Evolutionary conservation across 2,888 invertebrate genomes (phyloP).

Genomic region (Chrysina gloriosa): DNA sequence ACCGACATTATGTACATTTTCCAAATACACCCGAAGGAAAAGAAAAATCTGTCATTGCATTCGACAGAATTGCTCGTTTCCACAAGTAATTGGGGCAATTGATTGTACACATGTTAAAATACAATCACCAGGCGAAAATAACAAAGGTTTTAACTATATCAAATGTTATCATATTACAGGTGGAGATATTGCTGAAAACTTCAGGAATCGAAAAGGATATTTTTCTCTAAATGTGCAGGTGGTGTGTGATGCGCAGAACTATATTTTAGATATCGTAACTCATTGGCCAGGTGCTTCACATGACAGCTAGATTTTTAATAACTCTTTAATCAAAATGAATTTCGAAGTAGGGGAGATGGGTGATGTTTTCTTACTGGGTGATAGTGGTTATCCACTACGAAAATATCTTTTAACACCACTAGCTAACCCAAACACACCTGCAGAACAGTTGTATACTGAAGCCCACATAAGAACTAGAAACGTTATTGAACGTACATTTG

Average conservation of each 20-base stretch:
- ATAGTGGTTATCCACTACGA: not conserved
- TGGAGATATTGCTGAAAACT: constrained; percentile 52
- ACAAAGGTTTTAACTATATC: too few relatives aligned
- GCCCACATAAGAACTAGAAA: too few relatives aligned
- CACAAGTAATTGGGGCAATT: too few relatives aligned
- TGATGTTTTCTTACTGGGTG: not conserved
- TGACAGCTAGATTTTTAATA: not conserved
- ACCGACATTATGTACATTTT: constrained; percentile 5
- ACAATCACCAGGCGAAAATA: too few relatives aligned
- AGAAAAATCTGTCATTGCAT: too few relatives aligned
- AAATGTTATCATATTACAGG: not conserved
- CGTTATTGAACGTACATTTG: not conserved
- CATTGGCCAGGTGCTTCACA: not conserved
- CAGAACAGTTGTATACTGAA: not conserved
- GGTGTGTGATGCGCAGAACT: not conserved
- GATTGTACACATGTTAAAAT: too few relatives aligned
- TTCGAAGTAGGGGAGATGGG: not conserved
- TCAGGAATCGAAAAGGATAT: constrained; percentile 51
- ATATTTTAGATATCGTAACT: not conserved
- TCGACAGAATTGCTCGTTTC: too few relatives aligned
- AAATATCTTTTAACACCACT: too few relatives aligned
- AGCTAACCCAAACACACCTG: not conserved
- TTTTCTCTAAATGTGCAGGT: constrained; percentile 55
- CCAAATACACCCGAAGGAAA: constrained; percentile 11
- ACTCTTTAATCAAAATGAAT: not conserved